Evolutionary conservation across 2,888 invertebrate species (phyloP).

Genomic region (Ophioninae sp.): DNA sequence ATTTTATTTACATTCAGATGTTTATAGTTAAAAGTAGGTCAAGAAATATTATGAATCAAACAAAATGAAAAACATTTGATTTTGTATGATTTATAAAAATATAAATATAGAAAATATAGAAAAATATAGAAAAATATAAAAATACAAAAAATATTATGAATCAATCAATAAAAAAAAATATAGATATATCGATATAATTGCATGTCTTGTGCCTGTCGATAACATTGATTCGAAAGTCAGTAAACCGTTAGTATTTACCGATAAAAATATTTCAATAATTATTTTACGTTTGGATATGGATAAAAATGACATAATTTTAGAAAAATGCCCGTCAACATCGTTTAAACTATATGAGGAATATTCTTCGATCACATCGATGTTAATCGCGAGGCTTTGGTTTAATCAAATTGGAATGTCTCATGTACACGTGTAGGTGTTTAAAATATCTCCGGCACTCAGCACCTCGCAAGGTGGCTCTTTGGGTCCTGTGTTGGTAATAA

Average conservation of each 20-base stretch:
- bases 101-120: too few species aligned
- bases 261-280: background rate
- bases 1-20: too few species aligned
- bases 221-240: background rate
- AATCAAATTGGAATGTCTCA: background rate
- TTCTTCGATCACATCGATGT: background rate
- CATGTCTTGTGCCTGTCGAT: too few species aligned
- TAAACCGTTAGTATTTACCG: background rate
- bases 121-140: too few species aligned
- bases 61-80: too few species aligned
- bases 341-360: background rate
- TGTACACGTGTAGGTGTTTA: conserved; percentile 13
- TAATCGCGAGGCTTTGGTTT: background rate
- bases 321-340: background rate
- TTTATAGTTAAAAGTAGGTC: too few species aligned
- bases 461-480: conserved; percentile 49
- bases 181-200: conserved; percentile 1
- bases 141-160: too few species aligned
- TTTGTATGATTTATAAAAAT: too few species aligned
- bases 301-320: background rate
- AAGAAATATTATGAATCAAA: background rate
- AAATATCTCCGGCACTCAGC: conserved; percentile 26
- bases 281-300: background rate
- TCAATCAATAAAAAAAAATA: background rate
- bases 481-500: conserved; percentile 70